Conservation (phyloP, 2,888 invertebrate species). For the Eurytoma californica region DNA sequence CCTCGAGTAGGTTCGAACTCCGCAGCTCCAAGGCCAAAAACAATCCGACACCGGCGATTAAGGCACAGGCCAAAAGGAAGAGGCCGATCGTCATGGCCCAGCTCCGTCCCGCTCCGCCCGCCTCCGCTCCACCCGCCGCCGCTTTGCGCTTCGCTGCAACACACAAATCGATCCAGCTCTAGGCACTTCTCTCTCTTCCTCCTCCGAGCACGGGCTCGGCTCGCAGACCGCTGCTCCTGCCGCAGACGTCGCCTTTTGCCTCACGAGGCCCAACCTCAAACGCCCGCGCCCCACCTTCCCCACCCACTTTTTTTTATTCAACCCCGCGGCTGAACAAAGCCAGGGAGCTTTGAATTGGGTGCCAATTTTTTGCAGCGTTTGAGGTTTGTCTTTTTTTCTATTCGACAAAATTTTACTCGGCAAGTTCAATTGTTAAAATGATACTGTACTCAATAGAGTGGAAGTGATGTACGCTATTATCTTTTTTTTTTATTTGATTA, state of each 20-base stretch:
- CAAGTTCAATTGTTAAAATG: too few species aligned
- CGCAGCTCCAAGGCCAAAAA: conserved; percentile 78
- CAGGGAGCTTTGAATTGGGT: background rate
- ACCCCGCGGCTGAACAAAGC: background rate
- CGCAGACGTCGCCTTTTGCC: background rate
- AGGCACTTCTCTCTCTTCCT: conserved; percentile 7
- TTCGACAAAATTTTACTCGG: background rate
- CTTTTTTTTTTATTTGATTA: too few species aligned
- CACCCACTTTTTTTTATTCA: too few species aligned
- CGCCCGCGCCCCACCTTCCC: too few species aligned
- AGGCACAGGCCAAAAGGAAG: conserved; percentile 71
- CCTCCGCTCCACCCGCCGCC: conserved; percentile 3
- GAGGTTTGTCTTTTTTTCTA: background rate
- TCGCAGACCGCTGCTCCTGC: background rate
- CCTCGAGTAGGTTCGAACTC: conserved; percentile 78
- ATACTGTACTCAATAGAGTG: too few species aligned
- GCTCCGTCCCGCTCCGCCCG: conserved; percentile 61
- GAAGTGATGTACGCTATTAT: too few species aligned
- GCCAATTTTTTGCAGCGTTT: background rate
- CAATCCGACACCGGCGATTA: conserved; percentile 74
- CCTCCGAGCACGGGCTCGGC: background rate
- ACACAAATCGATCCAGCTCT: conserved; percentile 12
- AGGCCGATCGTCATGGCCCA: conserved; percentile 71
- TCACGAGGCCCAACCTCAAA: too few species aligned
- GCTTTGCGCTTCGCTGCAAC: conserved; percentile 36